These are phyloP conservation scores for Apodemus sylvaticus DNA, from an alignment of 2,113 vertebrate species.

Conservation along the genomic window DNA sequence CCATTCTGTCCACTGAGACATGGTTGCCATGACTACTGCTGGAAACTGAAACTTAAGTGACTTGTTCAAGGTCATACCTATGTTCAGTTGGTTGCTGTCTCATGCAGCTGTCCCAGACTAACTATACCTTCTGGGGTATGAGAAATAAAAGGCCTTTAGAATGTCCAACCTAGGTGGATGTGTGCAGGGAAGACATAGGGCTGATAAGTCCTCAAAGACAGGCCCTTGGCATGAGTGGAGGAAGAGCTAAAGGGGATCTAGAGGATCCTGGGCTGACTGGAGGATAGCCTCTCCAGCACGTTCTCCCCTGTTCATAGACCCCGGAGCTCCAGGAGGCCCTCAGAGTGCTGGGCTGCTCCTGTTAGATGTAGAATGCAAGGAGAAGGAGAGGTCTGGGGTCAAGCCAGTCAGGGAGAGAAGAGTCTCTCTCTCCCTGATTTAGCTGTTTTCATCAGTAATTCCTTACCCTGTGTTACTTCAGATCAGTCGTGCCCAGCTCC, in stretches of 20 bases:
- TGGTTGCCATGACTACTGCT: neutral
- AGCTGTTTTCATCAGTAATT: neutral
- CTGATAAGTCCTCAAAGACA: neutral
- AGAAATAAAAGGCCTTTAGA: neutral
- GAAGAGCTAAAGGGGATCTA: neutral
- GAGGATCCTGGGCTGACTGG: slow-evolving; percentile 2
- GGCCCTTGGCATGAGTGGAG: neutral
- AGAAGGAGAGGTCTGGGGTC: neutral
- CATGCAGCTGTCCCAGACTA: neutral
- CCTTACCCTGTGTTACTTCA: neutral
- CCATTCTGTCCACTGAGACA: neutral
- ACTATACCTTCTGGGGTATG: neutral
- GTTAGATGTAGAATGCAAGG: neutral
- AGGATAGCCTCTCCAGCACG: neutral
- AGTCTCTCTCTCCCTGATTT: slow-evolving; percentile 3
- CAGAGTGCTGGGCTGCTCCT: neutral
- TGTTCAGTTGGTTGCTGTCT: neutral
- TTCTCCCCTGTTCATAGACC: neutral
- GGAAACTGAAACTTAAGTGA: slow-evolving; percentile 49
- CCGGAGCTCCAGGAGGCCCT: neutral
- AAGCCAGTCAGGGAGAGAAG: neutral
- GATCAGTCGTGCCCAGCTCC: neutral
- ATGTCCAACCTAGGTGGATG: neutral
- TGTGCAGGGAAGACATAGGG: neutral
- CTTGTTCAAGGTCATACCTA: slow-evolving; percentile 63